These are phyloP conservation scores for Cryptotermes secundus DNA, from an alignment of 1,140 invertebrate species.

Conservation along the genomic window DNA sequence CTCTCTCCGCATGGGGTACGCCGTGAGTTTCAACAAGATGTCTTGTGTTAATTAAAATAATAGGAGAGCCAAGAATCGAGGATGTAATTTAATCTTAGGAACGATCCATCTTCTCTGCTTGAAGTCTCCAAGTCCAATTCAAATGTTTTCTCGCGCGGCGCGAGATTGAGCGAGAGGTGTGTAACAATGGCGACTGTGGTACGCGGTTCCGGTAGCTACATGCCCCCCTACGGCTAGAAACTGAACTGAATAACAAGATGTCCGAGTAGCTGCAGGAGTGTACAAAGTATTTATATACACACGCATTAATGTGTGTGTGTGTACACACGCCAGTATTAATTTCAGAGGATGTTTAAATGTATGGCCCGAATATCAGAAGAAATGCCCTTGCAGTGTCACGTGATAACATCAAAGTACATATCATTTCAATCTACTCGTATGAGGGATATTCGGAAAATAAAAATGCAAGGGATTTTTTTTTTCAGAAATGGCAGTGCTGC, in stretches of 20 bases:
- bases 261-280: background rate
- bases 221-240: background rate
- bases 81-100: constrained; percentile 3
- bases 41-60: constrained; percentile 8
- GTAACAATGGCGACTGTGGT: constrained; percentile 15
- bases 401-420: no score
- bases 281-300: background rate
- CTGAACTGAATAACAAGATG: constrained; percentile 17
- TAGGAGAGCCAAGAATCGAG: background rate
- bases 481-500: no score
- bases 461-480: no score
- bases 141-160: background rate
- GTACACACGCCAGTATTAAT: no score
- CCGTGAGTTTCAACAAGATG: background rate
- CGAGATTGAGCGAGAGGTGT: background rate
- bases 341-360: no score
- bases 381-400: no score
- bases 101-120: constrained; percentile 15
- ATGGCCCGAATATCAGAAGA: no score
- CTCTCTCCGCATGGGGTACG: no score
- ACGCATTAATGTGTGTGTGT: no score
- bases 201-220: constrained; percentile 12
- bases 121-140: background rate
- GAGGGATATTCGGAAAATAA: no score
- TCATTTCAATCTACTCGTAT: no score